Conservation (phyloP, 2,113 vertebrate species). For the Rhagologus leucostigma region DNA sequence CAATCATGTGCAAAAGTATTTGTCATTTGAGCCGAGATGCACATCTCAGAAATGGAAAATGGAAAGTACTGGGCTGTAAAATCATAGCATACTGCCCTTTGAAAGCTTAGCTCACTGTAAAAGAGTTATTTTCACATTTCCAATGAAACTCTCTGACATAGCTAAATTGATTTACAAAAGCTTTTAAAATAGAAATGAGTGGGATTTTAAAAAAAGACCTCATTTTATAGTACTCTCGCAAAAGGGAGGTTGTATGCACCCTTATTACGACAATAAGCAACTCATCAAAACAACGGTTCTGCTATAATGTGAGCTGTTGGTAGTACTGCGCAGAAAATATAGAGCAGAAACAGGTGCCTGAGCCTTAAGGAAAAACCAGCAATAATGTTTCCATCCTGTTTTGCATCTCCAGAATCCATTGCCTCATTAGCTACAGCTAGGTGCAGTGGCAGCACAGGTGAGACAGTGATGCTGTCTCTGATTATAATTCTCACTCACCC, state of each 20-base stretch:
- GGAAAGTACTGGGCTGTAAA: slow-evolving; percentile 17
- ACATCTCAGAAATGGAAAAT: neutral
- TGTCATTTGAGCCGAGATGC: neutral
- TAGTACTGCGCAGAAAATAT: neutral
- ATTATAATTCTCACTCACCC: neutral
- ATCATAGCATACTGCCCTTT: neutral
- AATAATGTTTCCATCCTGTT: neutral
- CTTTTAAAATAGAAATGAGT: neutral
- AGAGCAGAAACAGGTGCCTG: neutral
- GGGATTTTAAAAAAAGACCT: neutral
- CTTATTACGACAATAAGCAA: neutral
- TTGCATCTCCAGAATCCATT: neutral
- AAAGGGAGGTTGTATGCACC: neutral
- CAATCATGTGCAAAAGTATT: neutral
- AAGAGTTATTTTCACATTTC: slow-evolving; percentile 11
- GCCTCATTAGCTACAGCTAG: neutral
- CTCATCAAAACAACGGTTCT: neutral
- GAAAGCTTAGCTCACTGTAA: neutral
- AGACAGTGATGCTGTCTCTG: neutral
- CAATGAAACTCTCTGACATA: neutral
- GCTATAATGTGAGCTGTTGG: neutral
- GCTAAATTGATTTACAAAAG: slow-evolving; percentile 36
- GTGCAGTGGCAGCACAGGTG: neutral
- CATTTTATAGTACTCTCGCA: neutral
- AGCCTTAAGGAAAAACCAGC: neutral